Evolutionary conservation across 2,797 vertebrate species (phyloP).

Genomic region (Stomatorhinus walkeri): DNA sequence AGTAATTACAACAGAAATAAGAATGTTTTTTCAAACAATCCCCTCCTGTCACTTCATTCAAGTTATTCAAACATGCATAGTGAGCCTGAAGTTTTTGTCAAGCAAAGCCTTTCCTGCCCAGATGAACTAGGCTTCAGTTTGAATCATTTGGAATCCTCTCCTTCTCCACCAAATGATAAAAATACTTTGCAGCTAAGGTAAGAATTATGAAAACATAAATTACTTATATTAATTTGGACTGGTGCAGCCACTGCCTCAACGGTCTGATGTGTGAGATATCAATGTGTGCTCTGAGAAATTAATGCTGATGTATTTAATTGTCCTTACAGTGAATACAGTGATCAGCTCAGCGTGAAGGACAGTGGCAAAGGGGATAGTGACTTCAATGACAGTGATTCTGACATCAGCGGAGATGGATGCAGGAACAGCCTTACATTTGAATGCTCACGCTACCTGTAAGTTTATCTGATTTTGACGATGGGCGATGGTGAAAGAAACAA

Average conservation of each 20-base stretch:
- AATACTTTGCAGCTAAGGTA: background rate
- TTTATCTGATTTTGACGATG: background rate
- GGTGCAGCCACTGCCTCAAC: background rate
- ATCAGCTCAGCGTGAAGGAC: conserved; percentile 5
- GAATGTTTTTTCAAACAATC: background rate
- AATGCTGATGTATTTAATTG: conserved; percentile 7
- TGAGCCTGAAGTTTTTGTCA: background rate
- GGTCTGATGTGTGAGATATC: background rate
- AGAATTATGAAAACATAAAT: background rate
- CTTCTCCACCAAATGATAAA: background rate
- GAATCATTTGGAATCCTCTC: background rate
- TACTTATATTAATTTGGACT: background rate
- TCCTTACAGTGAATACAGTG: background rate
- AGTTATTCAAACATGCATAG: background rate
- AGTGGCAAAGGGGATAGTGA: background rate
- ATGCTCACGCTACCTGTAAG: background rate
- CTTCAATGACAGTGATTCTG: conserved; percentile 12
- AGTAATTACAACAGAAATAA: background rate
- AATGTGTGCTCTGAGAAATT: background rate
- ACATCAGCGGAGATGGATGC: background rate
- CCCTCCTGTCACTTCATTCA: background rate
- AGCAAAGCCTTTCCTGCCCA: background rate
- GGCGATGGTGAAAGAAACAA: background rate
- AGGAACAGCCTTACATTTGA: background rate
- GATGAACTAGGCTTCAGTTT: background rate